Evolutionary conservation across 2,113 vertebrate species (phyloP).

Genomic region (Psilopsiagon aymara): DNA sequence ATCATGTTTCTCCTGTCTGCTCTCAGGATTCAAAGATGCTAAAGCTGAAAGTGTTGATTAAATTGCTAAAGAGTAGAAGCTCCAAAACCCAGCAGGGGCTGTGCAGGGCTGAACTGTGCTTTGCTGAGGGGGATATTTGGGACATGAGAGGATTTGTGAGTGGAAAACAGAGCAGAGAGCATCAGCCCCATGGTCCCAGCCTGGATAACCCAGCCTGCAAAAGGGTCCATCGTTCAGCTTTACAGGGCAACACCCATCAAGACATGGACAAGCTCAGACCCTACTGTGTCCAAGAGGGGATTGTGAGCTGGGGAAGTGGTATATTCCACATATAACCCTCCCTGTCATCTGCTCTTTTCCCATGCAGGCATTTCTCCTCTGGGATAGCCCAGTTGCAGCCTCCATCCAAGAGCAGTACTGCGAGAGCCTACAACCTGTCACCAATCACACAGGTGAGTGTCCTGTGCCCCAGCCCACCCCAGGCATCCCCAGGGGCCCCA

Average conservation of each 20-base stretch:
- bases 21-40: neutral
- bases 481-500: fast-evolving
- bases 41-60: neutral
- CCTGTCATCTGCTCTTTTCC: neutral
- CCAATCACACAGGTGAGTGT: constrained; percentile 74
- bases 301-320: fast-evolving
- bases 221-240: neutral
- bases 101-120: neutral
- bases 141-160: neutral
- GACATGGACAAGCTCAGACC: neutral
- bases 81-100: neutral
- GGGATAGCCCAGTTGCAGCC: constrained; percentile 16
- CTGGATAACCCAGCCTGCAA: neutral
- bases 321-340: neutral
- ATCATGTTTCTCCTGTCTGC: neutral
- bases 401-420: constrained; percentile 75
- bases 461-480: fast-evolving
- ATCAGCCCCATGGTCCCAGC: neutral
- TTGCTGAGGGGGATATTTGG: neutral
- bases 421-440: constrained; percentile 46
- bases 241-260: neutral
- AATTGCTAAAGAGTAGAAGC: constrained; percentile 13
- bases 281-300: neutral
- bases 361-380: constrained; percentile 57
- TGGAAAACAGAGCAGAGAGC: neutral